A percentile compares a stretch with the other conserved stretches of the same genome.
phyloP scores from a whole-genome alignment of 2,797 vertebrate genomes.

The Peromyscus nudipes region DNA sequence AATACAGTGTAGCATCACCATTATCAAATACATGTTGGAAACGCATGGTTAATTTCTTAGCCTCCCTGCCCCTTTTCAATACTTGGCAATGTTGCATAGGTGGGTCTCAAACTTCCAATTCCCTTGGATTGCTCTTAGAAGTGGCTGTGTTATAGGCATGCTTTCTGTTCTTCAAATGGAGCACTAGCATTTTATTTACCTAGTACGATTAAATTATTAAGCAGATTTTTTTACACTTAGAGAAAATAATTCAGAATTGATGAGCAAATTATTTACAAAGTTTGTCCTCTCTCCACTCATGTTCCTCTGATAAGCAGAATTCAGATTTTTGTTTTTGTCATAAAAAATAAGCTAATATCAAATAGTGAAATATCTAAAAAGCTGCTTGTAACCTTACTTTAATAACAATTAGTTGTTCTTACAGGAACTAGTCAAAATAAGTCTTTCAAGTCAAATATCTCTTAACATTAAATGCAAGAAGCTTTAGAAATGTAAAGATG shows the following conservation, averaged over 20 bases:
- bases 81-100: not conserved
- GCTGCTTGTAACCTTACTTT: not conserved
- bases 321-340: conserved; percentile 47
- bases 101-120: not conserved
- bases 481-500: not conserved
- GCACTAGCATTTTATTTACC: conserved; percentile 3
- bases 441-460: not conserved
- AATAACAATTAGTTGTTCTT: not conserved
- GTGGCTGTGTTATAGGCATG: not conserved
- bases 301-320: not conserved
- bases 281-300: not conserved
- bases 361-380: not conserved
- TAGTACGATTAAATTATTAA: conserved; percentile 7
- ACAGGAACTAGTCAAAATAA: not conserved
- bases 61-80: not conserved
- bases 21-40: not conserved
- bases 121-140: not conserved
- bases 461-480: conserved; percentile 44
- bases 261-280: not conserved
- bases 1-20: not conserved
- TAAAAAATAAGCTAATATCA: not conserved
- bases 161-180: not conserved
- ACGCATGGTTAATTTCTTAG: not conserved
- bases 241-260: not conserved
- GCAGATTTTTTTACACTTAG: not conserved